Percentiles rank a stretch among this genome's conserved stretches.
These are phyloP conservation scores for Entosphenus tridentatus DNA, from an alignment of 2,113 vertebrate genomes.

Conservation along the genomic window DNA sequence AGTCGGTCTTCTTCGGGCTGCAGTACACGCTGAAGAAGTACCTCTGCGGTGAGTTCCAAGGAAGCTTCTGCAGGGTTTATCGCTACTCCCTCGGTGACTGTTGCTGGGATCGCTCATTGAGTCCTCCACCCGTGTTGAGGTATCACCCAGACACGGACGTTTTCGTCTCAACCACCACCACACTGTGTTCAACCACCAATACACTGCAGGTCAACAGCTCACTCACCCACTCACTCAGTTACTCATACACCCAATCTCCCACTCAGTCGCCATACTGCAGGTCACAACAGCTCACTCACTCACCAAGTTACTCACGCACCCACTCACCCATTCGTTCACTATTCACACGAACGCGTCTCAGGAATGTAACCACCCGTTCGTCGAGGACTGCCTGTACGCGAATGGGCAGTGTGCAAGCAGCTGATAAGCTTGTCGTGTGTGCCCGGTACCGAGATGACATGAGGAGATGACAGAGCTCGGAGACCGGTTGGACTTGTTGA, in stretches of 20 bases:
- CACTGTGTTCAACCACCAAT: too few species aligned
- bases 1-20: constrained; percentile 34
- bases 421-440: not conserved
- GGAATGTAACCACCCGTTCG: not conserved
- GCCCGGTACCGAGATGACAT: not conserved
- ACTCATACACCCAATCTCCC: too few species aligned
- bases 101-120: not conserved
- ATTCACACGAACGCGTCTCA: not conserved
- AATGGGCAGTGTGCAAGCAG: not conserved
- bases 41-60: constrained; percentile 19
- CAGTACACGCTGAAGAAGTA: constrained; percentile 35
- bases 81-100: not conserved
- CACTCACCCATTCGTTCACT: not conserved
- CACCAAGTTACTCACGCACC: too few species aligned
- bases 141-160: not conserved
- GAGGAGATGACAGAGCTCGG: not conserved
- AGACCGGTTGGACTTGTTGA: not conserved
- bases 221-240: not conserved
- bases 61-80: not conserved
- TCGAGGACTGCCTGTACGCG: not conserved
- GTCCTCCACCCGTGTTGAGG: not conserved
- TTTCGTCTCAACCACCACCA: too few species aligned
- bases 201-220: not conserved
- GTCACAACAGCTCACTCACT: too few species aligned
- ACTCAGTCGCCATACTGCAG: too few species aligned